phyloP scores from a whole-genome alignment of 2,113 vertebrate genomes.

The Dromaius novaehollandiae region DNA sequence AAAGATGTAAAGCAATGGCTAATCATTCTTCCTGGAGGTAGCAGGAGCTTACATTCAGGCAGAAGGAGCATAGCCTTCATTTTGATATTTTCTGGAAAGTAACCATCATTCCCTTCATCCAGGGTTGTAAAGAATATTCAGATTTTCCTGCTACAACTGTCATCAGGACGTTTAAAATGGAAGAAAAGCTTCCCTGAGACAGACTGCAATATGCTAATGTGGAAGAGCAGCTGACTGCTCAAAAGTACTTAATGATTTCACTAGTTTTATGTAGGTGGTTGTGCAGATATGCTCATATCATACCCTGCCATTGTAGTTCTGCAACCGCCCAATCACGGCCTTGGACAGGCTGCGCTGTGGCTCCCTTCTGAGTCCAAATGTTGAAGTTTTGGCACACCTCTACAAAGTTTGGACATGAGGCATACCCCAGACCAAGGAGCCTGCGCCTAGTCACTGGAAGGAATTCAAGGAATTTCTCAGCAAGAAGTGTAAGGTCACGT shows the following conservation, averaged over 20 bases:
- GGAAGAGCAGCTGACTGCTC: neutral
- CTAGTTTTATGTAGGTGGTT: neutral
- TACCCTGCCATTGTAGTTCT: neutral
- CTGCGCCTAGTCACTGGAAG: neutral
- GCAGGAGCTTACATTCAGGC: neutral
- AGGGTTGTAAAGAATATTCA: neutral
- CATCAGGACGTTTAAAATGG: neutral
- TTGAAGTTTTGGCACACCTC: neutral
- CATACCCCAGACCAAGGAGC: neutral
- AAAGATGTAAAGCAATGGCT: neutral
- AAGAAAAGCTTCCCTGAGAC: neutral
- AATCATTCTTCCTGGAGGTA: neutral
- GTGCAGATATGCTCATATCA: fast-evolving
- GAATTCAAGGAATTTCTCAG: neutral
- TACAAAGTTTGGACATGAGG: neutral
- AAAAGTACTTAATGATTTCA: neutral
- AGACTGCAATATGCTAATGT: neutral
- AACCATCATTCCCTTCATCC: neutral
- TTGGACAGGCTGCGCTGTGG: neutral
- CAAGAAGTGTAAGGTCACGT: neutral
- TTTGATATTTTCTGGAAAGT: neutral
- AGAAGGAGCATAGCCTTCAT: neutral
- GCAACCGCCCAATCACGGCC: neutral
- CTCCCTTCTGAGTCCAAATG: neutral
- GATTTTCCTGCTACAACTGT: neutral